Conservation (phyloP, 2,888 invertebrate species). For the Nemotelus nigrinus region DNA sequence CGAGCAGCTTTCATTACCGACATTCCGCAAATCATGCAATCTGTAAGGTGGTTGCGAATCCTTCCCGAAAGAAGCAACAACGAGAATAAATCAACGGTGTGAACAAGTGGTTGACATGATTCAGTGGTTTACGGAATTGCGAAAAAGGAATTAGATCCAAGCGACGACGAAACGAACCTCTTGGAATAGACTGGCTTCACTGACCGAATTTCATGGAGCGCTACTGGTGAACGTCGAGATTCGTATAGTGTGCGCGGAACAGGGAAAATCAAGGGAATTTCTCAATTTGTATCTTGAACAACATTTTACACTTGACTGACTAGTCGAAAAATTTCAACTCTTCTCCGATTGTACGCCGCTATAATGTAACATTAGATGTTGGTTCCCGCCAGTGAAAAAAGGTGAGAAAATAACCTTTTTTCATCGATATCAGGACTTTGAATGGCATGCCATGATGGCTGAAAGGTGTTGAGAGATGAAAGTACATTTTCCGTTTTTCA, state of each 20-base stretch:
- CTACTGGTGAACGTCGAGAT: no score
- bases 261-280: not conserved
- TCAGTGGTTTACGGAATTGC: slow-evolving; percentile 28
- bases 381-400: slow-evolving; percentile 15
- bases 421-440: slow-evolving; percentile 6
- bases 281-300: slow-evolving; percentile 36
- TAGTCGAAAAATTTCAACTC: slow-evolving; percentile 32
- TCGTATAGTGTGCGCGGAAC: no score
- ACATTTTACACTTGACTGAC: slow-evolving; percentile 32
- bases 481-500: not conserved
- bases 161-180: not conserved
- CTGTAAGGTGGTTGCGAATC: not conserved
- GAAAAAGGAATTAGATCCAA: not conserved
- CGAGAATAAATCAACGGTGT: slow-evolving; percentile 33
- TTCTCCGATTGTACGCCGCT: not conserved
- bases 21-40: slow-evolving; percentile 5
- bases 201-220: no score
- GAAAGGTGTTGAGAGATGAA: not conserved
- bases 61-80: not conserved
- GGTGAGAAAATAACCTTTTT: slow-evolving; percentile 34
- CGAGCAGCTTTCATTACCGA: slow-evolving; percentile 1
- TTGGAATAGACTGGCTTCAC: no score
- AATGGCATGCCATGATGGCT: not conserved
- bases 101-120: slow-evolving; percentile 41
- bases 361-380: not conserved